Evolutionary conservation across 2,888 invertebrate species (phyloP), one percentile per base, ranked within the genome.

Genomic region (Hydrotaea diabolus): DNA sequence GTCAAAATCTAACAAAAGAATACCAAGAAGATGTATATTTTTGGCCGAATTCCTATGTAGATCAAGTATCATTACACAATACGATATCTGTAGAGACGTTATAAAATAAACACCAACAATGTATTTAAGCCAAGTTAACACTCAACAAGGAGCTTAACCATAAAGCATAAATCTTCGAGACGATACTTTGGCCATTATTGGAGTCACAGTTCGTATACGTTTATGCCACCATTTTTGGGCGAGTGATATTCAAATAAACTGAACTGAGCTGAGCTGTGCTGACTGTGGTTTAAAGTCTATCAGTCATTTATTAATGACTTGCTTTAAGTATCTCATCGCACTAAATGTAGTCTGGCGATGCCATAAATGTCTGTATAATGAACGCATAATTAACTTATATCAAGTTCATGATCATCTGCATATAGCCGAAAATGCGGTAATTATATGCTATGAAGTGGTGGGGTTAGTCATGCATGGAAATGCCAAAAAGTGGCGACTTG

Each of bases 331-430:
- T 26, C 74, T 26, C n/a, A 73, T 39, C 55, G 62, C n/a, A 57
- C 57, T 53, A 55, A 69, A 59, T 46, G 69, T 31, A 31, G 9
- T 11, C 13, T 39, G 19, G 5, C 49, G n/a, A 4, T 49, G n/a
- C 49, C 49, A 49, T 26, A 9, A 31, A 36, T 72, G 15, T 62
- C 21, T 19, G 4, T 59, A 59, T 59, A 53, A 81, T 66, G 26
- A 31, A 73, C 19, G 3, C 31, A 31, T 31, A 31, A 31, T 31
- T 66, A 66, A 76, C 31, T 73, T 23, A 31, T 36, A 69, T 73
- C 49, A 83, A 83, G 83, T 77, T 83, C 83, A 80, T 69, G 83
- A 73, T 80, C 83, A 80, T 69, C 31, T 71, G 23, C 4, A 17
- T 11, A 21, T 9, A 55, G 55, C 49, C 75, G 15, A 21, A 75